A percentile compares a stretch with the other conserved stretches of the same genome.
Conservation (phyloP, 2,797 vertebrate genomes). For the Galago senegalensis region DNA sequence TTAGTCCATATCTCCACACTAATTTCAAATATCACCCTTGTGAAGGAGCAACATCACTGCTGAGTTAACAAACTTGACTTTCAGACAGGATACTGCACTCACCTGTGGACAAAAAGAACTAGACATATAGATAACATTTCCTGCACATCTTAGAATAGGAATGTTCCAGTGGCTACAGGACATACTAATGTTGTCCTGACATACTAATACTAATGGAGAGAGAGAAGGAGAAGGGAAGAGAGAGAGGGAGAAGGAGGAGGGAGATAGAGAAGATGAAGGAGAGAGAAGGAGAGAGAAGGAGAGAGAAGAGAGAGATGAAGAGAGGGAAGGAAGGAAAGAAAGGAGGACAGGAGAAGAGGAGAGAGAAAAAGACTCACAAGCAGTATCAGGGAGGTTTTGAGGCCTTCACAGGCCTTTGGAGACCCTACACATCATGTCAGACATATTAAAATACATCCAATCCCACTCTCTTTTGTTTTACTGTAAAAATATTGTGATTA, state of each 20-base stretch:
- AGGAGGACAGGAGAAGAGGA: too few relatives aligned
- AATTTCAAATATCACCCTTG: neutral
- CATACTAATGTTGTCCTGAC: neutral
- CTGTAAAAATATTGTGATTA: neutral
- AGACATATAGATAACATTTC: neutral
- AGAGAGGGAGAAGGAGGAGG: too few relatives aligned
- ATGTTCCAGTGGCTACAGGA: neutral
- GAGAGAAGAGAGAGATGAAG: too few relatives aligned
- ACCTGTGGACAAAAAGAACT: neutral
- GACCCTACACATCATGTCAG: neutral
- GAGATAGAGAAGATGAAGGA: neutral
- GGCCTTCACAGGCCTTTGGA: neutral
- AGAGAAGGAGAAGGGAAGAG: too few relatives aligned
- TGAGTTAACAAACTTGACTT: neutral
- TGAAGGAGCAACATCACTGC: neutral
- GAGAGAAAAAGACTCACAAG: too few relatives aligned
- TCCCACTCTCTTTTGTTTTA: neutral
- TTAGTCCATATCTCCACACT: neutral
- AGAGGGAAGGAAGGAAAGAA: too few relatives aligned
- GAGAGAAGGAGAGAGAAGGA: too few relatives aligned
- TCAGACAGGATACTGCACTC: neutral
- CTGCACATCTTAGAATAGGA: neutral
- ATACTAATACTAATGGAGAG: too few relatives aligned
- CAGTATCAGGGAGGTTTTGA: neutral
- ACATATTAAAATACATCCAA: neutral